Percentiles rank a stretch among this genome's conserved stretches.
These are phyloP conservation scores for Sus cebifrons DNA, from an alignment of 2,797 vertebrate species.

Conservation along the genomic window DNA sequence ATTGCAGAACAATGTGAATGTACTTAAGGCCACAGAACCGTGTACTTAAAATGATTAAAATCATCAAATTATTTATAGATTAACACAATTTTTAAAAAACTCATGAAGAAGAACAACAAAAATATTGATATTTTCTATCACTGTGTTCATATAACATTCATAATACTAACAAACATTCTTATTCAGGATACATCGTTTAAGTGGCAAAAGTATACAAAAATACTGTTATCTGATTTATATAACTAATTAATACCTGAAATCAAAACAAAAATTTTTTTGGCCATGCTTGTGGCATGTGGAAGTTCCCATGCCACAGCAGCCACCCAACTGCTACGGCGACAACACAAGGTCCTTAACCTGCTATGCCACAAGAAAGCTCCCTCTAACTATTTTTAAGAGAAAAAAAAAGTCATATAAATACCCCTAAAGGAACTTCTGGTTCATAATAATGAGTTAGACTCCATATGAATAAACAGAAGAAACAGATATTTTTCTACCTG, in stretches of 20 bases:
- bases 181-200: not conserved
- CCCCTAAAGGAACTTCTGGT: not conserved
- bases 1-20: not conserved
- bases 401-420: not conserved
- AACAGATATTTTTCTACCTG: not conserved
- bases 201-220: not conserved
- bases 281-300: no score
- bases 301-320: no score
- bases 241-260: not conserved
- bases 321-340: no score
- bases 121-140: not conserved
- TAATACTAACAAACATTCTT: not conserved
- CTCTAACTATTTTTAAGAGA: not conserved
- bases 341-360: no score
- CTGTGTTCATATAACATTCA: not conserved
- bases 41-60: not conserved
- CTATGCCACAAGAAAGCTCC: no score
- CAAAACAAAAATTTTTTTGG: not conserved
- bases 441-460: not conserved
- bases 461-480: not conserved
- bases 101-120: not conserved
- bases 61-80: not conserved
- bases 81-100: not conserved
- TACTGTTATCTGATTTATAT: not conserved
- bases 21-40: not conserved